Evolutionary conservation across 2,888 invertebrate species (phyloP), one percentile per base, ranked within the genome.

Genomic region (Parnassius apollo): DNA sequence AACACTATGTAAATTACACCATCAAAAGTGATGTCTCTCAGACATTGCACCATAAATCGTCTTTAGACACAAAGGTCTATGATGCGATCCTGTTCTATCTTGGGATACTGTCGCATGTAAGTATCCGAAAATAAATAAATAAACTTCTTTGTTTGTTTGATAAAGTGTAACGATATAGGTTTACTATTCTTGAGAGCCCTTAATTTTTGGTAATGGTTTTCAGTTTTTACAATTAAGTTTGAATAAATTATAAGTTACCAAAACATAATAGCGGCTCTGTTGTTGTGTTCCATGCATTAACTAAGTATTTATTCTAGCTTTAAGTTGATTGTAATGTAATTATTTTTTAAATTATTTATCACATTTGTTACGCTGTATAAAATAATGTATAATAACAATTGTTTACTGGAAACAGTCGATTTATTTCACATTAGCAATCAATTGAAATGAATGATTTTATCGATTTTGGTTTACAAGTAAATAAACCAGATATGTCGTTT

Each of bases 241-340:
- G 3, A 46, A 3, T 13, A 35, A 35, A 35, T 7, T 7, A 25
- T 7, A 18, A 74, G 79, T 82, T 81, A 82, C 81, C 80, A 80
- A 75, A 73, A 71, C 60, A 68, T 59, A 66, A 68, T 22, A 13
- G 57, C 68, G 70, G 68, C 71, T 69, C 72, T 72, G 61, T 69
- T 46, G 62, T 72, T 80, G 81, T 83, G 84, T 86, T 85, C 81
- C 76, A 75, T 71, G 73, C 74, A 64, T 80, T 75, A 69, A 69
- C 57, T 85, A 87, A 86, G 83, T 87, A 87, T 86, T 88, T 87
- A 88, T 86, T 86, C 66, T 86, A 84, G 80, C 61, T 76, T 71
- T 85, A 85, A 83, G 82, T 71, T 35, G 35, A 35, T 35, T 35
- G 4, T 35, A 35, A 35, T 35, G 7, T 35, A 35, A 35, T 35